Evolutionary conservation across 2,113 vertebrate species (phyloP), one percentile per base, ranked within the genome.

Genomic region (Channa maculata): DNA sequence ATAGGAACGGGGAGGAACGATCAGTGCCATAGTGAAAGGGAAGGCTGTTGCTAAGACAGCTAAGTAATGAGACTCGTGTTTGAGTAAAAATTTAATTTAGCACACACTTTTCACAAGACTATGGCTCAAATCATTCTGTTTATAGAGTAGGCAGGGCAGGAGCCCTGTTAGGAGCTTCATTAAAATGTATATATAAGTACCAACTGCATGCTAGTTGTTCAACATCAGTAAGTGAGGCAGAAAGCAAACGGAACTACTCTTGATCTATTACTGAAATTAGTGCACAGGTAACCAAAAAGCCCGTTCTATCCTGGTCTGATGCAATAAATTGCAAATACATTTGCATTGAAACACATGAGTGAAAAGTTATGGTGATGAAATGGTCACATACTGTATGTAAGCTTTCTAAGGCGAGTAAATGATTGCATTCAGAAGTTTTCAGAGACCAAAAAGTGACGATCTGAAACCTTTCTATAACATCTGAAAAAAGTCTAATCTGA

Each of bases 161-260:
- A 41, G 63, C 88, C 79, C 84, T 92, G 83, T 94, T 89, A 94
- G 83, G 59, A 75, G 71, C 88, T 93, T 91, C 90, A 91, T 91
- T 94, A 86, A 94, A 93, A 95, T 92, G 82, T 89, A 94, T 83
- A 91, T 87, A 78, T 91, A 86, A 83, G 82, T 79, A 12, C 67
- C 48, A 58, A 81, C 57, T 85, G 80, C 69, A 75, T 70, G 88
- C 90, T 85, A 84, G 86, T 92, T 93, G 82, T 88, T 92, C 86
- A 93, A 92, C 92, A 93, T 91, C 83, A 79, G 65, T 76, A 75
- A 79, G 86, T 89, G 87, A 91, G 85, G 78, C 70, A 88, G 85
- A 75, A 73, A 81, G 86, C 72, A 91, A 88, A 86, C 71, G 55
- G 79, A 88, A 88, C 93, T 84, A 91, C 93, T 89, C 84, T 82